Percentiles rank a stretch among this genome's conserved stretches.
These are phyloP conservation scores for Platichthys flesus DNA, from an alignment of 2,113 vertebrate genomes.

Conservation along the genomic window DNA sequence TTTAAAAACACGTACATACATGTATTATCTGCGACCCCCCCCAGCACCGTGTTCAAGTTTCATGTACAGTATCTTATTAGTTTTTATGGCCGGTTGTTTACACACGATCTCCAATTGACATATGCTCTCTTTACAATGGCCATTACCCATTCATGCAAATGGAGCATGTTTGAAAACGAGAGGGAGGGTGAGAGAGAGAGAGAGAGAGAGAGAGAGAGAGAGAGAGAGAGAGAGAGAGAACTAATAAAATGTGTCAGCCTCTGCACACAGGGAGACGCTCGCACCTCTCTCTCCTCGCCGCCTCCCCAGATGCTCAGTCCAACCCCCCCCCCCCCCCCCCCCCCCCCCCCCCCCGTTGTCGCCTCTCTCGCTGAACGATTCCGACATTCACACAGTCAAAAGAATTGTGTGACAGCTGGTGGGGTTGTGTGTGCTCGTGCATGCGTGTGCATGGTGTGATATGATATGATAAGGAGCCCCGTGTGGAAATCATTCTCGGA, in stretches of 20 bases:
- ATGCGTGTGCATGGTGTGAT: constrained; percentile 8
- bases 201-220: background rate
- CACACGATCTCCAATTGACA: background rate
- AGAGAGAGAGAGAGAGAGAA: background rate
- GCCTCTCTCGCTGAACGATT: constrained; percentile 43
- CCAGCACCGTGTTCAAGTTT: background rate
- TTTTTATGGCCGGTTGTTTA: background rate
- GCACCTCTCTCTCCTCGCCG: constrained; percentile 24
- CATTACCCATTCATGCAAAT: constrained; percentile 12
- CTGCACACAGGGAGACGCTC: constrained; percentile 23
- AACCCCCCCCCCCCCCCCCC: background rate
- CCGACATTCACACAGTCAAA: constrained; percentile 56
- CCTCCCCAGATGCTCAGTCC: constrained; percentile 45
- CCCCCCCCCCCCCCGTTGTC: constrained; percentile 12
- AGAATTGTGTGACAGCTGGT: constrained; percentile 30
- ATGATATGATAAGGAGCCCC: constrained; percentile 50
- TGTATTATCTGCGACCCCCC: background rate
- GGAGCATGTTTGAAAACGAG: background rate
- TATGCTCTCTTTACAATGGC: background rate
- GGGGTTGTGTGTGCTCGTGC: constrained; percentile 7
- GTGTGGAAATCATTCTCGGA: constrained; percentile 22
- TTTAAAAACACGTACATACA: background rate
- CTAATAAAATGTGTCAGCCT: constrained; percentile 49
- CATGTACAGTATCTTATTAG: background rate
- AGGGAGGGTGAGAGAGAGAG: too few relatives aligned